Percentiles rank a stretch among this genome's conserved stretches.
Conservation (phyloP, 2,888 invertebrate species). For the Crocallis elinguaria region DNA sequence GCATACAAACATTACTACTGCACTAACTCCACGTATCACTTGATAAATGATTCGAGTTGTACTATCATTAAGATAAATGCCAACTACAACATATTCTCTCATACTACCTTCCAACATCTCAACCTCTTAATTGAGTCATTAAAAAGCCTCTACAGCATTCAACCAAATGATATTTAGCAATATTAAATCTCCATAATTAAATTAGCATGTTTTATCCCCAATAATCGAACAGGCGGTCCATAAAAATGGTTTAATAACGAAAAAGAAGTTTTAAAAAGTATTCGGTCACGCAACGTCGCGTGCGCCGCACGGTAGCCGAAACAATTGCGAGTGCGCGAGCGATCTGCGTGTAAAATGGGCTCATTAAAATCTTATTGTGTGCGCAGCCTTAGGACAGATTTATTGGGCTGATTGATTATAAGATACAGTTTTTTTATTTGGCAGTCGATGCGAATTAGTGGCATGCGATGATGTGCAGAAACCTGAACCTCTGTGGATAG, state of each 20-base stretch:
- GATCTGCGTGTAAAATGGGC: slow-evolving; percentile 35
- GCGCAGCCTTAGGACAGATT: slow-evolving; percentile 36
- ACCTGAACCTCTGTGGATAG: too few relatives aligned
- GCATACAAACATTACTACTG: too few relatives aligned
- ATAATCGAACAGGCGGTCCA: slow-evolving; percentile 26
- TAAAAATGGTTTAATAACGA: slow-evolving; percentile 39
- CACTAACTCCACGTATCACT: background rate
- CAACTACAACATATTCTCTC: background rate
- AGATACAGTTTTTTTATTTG: too few relatives aligned
- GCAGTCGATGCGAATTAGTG: too few relatives aligned
- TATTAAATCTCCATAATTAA: slow-evolving; percentile 12
- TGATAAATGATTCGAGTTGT: background rate
- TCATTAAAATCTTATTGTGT: slow-evolving; percentile 48
- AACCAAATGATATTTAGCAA: slow-evolving; percentile 10
- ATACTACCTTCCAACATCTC: slow-evolving; percentile 4
- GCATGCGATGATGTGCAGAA: too few relatives aligned
- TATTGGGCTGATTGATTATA: slow-evolving; percentile 38
- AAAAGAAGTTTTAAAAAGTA: slow-evolving; percentile 38
- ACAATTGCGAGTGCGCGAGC: slow-evolving; percentile 39
- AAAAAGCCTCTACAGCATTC: slow-evolving; percentile 10
- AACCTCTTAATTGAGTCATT: slow-evolving; percentile 16
- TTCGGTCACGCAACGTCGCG: slow-evolving; percentile 77
- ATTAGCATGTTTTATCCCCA: slow-evolving; percentile 24
- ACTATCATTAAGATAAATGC: background rate
- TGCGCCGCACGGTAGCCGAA: slow-evolving; percentile 64